Conservation (phyloP, 2,888 invertebrate species). For the Dynastes tityus region DNA sequence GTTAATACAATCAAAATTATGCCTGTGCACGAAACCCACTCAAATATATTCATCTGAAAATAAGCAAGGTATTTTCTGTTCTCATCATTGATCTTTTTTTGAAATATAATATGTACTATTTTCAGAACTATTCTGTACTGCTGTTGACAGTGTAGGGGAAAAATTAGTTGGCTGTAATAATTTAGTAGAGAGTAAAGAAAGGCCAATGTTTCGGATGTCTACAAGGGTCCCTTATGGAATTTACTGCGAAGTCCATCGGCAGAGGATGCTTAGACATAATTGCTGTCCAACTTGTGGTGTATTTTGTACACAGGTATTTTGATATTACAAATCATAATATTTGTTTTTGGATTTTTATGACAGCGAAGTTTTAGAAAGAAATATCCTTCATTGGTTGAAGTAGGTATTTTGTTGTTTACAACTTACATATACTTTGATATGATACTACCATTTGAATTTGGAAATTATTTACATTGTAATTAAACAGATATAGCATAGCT, state of each 20-base stretch:
- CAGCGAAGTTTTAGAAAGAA: too few species aligned
- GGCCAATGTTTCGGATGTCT: slow-evolving; percentile 80
- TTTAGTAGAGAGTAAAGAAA: slow-evolving; percentile 73
- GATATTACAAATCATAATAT: background rate
- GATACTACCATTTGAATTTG: too few species aligned
- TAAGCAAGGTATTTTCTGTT: slow-evolving; percentile 58
- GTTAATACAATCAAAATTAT: slow-evolving; percentile 62
- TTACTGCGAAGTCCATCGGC: slow-evolving; percentile 84
- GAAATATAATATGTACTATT: slow-evolving; percentile 1
- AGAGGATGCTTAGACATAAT: slow-evolving; percentile 84
- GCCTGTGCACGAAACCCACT: slow-evolving; percentile 64
- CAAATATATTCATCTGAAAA: slow-evolving; percentile 60
- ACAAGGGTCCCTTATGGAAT: slow-evolving; percentile 85
- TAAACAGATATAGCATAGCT: too few species aligned
- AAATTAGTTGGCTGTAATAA: slow-evolving; percentile 88
- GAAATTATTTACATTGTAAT: too few species aligned
- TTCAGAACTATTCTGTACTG: slow-evolving; percentile 78
- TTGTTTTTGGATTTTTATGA: too few species aligned
- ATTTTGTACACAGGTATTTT: slow-evolving; percentile 87
- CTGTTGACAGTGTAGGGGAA: slow-evolving; percentile 83
- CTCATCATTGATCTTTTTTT: too few species aligned
- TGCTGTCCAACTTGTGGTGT: slow-evolving; percentile 93
- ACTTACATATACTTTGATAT: too few species aligned
- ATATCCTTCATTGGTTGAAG: too few species aligned
- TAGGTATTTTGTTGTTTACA: too few species aligned